Base-by-base conservation (phyloP, 2,888 invertebrate genomes). In the Acleris emargana region DNA sequence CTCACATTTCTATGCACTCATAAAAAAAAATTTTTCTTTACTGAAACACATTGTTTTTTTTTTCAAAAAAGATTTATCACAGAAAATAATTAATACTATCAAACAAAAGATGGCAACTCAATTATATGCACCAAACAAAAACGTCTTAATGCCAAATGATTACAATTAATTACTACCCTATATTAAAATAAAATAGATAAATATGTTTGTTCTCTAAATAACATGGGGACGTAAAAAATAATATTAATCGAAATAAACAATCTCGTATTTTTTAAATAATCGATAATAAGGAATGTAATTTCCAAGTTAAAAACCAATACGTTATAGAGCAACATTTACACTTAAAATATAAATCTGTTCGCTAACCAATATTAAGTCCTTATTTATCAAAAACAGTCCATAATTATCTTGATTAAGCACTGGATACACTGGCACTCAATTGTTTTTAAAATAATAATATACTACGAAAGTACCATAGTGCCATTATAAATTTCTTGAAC, bases 61-160 rank as follows among this genome's bases (percentile, higher is more conserved):
- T 32, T 43, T 25, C 63, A 68, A 78, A 79, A 80, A 83, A 76
- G 76, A 71, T 82, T 85, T 91, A 91, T 91, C 91, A 91, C 91
- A 91, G 91, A 88, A 91, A 89, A 88, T 75, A 88, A 90, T 88
- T 88, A 89, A 88, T 87, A 90, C 88, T 84, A 88, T 84, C 80
- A 83, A 85, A 87, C 75, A 84, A 82, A 78, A 79, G 82, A 89
- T 89, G 89, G 89, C 90, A 89, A 88, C 88, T 86, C 79, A 79
- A 76, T 81, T 81, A 60, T 84, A 87, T 84, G 88, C 90, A 88
- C 89, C 90, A 81, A 64, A 47, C 52, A 45, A 61, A 66, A 61
- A 64, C 43, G 43, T 51, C 45, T 51, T 51, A 60, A 54, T 51
- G 55, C 55, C 45, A 52, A 55, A 60, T 55, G 20, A 60, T 66